These are phyloP conservation scores for Phrynocephalus vlangalii DNA, from an alignment of 2,797 vertebrate species.

Conservation along the genomic window DNA sequence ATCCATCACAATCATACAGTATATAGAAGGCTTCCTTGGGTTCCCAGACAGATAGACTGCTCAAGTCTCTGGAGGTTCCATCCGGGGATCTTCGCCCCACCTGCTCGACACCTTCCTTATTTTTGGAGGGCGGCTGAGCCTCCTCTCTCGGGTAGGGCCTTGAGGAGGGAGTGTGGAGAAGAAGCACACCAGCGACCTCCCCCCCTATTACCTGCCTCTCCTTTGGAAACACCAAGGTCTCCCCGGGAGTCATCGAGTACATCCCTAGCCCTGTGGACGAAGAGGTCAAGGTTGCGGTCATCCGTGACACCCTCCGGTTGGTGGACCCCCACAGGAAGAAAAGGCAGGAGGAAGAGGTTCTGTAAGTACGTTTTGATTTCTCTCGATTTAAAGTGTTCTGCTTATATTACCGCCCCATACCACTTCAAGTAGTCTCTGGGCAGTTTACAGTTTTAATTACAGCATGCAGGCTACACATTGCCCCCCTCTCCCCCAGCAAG, in stretches of 20 bases:
- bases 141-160: no score
- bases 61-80: neutral
- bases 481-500: no score
- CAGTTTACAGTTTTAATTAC: no score
- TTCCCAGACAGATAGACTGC: neutral
- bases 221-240: slow-evolving; percentile 79
- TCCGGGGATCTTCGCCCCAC: neutral
- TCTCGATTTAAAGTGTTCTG: no score
- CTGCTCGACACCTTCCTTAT: no score
- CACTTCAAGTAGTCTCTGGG: no score
- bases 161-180: neutral
- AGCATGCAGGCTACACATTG: no score
- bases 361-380: slow-evolving; percentile 75
- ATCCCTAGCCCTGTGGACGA: slow-evolving; percentile 95
- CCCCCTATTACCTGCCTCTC: no score
- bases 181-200: no score
- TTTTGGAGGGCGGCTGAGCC: neutral
- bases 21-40: neutral
- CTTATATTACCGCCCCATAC: no score
- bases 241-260: slow-evolving; percentile 91
- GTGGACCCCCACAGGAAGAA: slow-evolving; percentile 88
- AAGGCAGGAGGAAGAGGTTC: slow-evolving; percentile 56
- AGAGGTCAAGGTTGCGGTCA: slow-evolving; percentile 95
- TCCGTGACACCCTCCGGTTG: slow-evolving; percentile 93
- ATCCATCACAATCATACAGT: neutral